These are phyloP conservation scores for Aviceda cuculoides DNA, from an alignment of 2,797 vertebrate species.

Conservation along the genomic window DNA sequence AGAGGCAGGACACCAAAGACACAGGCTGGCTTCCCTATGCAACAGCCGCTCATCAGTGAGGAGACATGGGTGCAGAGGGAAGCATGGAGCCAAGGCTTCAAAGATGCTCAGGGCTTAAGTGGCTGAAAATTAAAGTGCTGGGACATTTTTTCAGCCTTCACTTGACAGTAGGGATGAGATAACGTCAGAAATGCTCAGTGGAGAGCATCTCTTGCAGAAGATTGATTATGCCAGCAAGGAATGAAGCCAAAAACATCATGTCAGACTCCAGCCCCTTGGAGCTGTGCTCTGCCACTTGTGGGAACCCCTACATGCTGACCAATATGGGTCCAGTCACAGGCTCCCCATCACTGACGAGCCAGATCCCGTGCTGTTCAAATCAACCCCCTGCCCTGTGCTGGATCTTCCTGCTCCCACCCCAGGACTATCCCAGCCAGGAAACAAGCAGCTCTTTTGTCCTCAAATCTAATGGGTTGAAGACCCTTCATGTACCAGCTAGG, in stretches of 20 bases:
- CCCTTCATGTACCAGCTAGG: neutral
- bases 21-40: neutral
- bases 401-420: neutral
- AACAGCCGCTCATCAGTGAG: neutral
- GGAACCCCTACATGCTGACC: neutral
- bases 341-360: neutral
- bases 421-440: neutral
- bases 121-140: neutral
- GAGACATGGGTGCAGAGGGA: neutral
- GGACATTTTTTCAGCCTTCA: neutral
- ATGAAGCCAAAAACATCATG: neutral
- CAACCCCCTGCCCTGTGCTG: neutral
- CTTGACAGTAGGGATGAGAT: neutral
- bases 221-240: neutral
- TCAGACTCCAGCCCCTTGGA: neutral
- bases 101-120: neutral
- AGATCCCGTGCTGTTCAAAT: neutral
- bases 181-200: neutral
- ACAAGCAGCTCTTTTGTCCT: neutral
- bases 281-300: neutral
- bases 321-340: accelerated
- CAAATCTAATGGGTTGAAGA: neutral
- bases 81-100: neutral
- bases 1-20: neutral
- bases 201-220: neutral